Evolutionary conservation across 2,888 invertebrate species (phyloP).

Genomic region (Meloe dianella): DNA sequence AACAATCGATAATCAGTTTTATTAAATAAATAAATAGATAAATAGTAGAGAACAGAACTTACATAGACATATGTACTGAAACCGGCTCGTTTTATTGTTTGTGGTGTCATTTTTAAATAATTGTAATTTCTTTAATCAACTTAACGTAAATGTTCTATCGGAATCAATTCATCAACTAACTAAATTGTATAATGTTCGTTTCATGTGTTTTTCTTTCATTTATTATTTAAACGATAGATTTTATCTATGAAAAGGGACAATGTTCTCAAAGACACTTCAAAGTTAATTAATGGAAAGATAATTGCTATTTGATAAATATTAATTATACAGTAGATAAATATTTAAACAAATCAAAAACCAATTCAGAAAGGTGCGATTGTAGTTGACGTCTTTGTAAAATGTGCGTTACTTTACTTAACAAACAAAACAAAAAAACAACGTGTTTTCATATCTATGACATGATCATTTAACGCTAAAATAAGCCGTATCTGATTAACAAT

Average conservation of each 20-base stretch:
- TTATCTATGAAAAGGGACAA: background rate
- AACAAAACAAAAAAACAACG: too few relatives aligned
- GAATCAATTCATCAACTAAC: background rate
- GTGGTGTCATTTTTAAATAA: background rate
- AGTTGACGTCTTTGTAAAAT: too few relatives aligned
- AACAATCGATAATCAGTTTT: background rate
- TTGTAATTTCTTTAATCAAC: background rate
- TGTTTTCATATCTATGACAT: too few relatives aligned
- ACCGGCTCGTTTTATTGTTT: background rate
- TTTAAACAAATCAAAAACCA: too few relatives aligned
- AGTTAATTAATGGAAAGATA: background rate
- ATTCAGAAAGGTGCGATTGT: background rate
- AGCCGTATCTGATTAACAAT: too few relatives aligned
- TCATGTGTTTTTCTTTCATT: background rate
- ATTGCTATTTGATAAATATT: background rate
- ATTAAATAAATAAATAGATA: background rate
- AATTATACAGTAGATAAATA: too few relatives aligned
- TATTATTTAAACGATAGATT: background rate
- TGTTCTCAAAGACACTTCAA: background rate
- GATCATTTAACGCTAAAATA: too few relatives aligned
- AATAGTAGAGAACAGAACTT: background rate
- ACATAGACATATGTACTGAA: background rate
- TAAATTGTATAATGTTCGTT: too few relatives aligned
- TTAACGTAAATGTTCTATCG: background rate
- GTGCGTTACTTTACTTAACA: too few relatives aligned